Percentiles rank a stretch among this genome's conserved stretches.
Evolutionary conservation across 1,140 invertebrate species (phyloP).

Genomic region (Diuraphis noxia): DNA sequence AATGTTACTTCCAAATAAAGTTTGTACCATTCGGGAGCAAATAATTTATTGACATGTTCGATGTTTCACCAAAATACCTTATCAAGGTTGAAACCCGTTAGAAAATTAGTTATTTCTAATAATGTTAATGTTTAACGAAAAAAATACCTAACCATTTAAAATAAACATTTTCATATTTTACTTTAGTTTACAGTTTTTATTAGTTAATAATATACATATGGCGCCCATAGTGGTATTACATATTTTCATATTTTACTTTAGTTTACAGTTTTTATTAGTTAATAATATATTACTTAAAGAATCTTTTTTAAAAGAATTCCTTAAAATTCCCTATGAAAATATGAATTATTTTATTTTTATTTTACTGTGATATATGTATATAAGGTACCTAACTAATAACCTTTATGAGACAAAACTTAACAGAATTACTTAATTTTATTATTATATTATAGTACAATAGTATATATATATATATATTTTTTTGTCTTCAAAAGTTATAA

Average conservation of each 20-base stretch:
- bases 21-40: slow-evolving; percentile 8
- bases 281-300: no score
- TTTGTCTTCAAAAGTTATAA: not conserved
- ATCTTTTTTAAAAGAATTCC: no score
- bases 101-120: not conserved
- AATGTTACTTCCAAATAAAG: slow-evolving; percentile 42
- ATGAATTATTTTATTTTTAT: no score
- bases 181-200: no score
- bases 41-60: slow-evolving; percentile 32
- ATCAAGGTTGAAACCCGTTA: no score
- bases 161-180: not conserved
- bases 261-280: no score
- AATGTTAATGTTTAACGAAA: not conserved
- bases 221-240: no score
- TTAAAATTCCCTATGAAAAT: no score
- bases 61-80: not conserved
- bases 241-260: no score
- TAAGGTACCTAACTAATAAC: no score
- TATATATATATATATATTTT: not conserved
- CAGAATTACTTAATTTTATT: not conserved
- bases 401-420: not conserved
- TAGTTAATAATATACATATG: no score
- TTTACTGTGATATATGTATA: no score
- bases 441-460: not conserved
- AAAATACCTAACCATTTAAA: not conserved